phyloP scores from a whole-genome alignment of 2,797 vertebrate genomes.

The Pseudochirops corinnae region DNA sequence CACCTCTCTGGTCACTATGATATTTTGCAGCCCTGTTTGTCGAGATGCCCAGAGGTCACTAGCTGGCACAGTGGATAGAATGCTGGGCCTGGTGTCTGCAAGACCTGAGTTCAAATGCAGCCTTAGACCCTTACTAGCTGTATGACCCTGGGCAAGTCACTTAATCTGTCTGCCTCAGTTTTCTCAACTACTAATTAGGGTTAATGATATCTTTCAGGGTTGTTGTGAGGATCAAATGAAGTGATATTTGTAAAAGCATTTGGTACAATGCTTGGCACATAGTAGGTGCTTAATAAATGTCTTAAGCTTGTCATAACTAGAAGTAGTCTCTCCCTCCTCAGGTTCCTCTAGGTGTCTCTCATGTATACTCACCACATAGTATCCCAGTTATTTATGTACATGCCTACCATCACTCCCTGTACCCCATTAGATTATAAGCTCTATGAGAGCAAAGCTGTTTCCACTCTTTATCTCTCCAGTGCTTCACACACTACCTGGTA shows the following conservation, averaged over 20 bases:
- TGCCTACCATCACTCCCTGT: background rate
- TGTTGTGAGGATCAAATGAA: background rate
- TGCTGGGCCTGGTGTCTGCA: background rate
- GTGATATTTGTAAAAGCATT: background rate
- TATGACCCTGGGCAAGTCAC: background rate
- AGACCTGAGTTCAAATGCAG: background rate
- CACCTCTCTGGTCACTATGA: background rate
- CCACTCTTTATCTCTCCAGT: background rate
- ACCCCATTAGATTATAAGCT: background rate
- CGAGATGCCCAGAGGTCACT: background rate
- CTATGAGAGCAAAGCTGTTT: background rate
- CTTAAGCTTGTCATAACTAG: background rate
- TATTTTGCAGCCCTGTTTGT: background rate
- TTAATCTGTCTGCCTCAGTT: background rate
- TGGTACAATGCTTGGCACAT: background rate
- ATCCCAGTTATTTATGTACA: background rate
- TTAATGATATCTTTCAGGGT: background rate
- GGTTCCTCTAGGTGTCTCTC: background rate
- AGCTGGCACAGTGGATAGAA: background rate
- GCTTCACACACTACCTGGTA: background rate
- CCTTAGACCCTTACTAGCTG: background rate
- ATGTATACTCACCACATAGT: background rate
- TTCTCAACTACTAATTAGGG: background rate
- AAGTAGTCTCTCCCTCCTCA: background rate
- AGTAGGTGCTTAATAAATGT: background rate